These are phyloP conservation scores for Watsonalla cultraria DNA, from an alignment of 2,888 invertebrate species.

Conservation along the genomic window DNA sequence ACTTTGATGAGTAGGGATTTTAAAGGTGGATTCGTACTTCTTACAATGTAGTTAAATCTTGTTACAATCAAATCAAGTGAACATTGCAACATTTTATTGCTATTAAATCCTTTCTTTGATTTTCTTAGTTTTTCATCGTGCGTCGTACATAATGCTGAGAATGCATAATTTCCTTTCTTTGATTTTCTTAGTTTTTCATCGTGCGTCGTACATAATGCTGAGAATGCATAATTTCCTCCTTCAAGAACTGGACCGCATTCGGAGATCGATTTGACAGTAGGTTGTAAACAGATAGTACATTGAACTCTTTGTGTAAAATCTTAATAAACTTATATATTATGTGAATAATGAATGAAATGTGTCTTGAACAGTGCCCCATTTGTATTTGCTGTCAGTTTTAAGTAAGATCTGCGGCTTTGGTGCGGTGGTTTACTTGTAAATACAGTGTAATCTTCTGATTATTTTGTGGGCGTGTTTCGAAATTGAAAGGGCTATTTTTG, in stretches of 20 bases:
- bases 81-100: too few species aligned
- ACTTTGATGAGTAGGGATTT: too few species aligned
- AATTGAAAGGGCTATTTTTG: constrained; percentile 14
- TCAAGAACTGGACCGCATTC: neutral
- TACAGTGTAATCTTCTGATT: constrained; percentile 1
- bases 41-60: too few species aligned
- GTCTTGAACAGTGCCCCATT: constrained; percentile 21
- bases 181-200: too few species aligned
- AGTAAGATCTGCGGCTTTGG: constrained; percentile 9
- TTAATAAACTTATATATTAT: constrained; percentile 37
- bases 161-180: neutral
- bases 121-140: too few species aligned
- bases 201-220: too few species aligned
- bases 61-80: neutral
- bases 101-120: too few species aligned
- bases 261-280: constrained; percentile 14
- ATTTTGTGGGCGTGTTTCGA: constrained; percentile 40
- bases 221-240: neutral
- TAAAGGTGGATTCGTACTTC: too few species aligned
- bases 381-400: constrained; percentile 9
- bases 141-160: too few species aligned
- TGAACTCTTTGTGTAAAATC: constrained; percentile 47
- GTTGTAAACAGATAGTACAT: constrained; percentile 65
- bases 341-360: constrained; percentile 45
- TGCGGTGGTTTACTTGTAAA: constrained; percentile 7